These are phyloP conservation scores for Protosalanx chinensis DNA, from an alignment of 2,797 vertebrate species.

Conservation along the genomic window DNA sequence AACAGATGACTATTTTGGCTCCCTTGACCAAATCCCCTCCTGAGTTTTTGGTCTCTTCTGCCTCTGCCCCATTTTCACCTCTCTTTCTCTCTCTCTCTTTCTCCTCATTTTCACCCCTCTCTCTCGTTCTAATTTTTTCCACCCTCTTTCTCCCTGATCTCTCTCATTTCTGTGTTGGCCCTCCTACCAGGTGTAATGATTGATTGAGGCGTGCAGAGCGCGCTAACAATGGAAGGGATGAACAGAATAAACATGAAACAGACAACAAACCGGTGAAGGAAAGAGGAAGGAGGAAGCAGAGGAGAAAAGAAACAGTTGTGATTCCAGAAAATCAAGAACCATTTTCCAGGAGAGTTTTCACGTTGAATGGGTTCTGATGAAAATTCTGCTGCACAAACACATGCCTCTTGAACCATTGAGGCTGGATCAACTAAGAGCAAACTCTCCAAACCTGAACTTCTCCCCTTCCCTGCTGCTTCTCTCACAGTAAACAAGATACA, in stretches of 20 bases:
- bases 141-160: neutral
- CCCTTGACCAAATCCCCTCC: too few relatives aligned
- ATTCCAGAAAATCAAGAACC: conserved; percentile 12
- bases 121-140: neutral
- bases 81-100: neutral
- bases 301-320: too few relatives aligned
- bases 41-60: neutral
- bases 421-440: neutral
- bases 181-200: conserved; percentile 37
- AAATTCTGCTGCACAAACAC: neutral
- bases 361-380: conserved; percentile 9
- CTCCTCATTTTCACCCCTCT: neutral
- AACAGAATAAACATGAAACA: conserved; percentile 38
- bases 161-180: conserved; percentile 18
- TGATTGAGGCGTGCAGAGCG: conserved; percentile 53
- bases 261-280: conserved; percentile 26
- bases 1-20: too few relatives aligned
- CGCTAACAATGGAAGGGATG: conserved; percentile 45
- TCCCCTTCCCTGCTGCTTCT: conserved; percentile 29
- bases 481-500: conserved; percentile 27
- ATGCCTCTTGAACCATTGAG: conserved; percentile 35
- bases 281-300: too few relatives aligned
- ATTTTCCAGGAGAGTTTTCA: conserved; percentile 31
- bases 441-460: neutral
- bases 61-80: neutral